Base-by-base conservation (phyloP, 1,140 invertebrate genomes). In the Marisa cornuarietis region DNA sequence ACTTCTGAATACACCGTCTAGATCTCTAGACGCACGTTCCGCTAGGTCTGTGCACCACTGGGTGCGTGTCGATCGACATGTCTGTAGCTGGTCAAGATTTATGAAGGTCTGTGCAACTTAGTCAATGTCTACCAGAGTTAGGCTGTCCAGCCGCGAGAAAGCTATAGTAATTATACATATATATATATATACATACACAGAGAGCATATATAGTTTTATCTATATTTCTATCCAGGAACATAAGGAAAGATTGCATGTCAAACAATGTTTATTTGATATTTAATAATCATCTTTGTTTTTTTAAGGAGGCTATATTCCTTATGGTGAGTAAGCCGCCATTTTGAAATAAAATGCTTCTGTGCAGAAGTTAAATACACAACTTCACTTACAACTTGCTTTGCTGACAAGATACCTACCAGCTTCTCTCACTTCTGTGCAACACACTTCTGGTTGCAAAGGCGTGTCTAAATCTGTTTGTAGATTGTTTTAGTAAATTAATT, bases 121-220 rank as follows among this genome's bases (percentile, higher is more conserved):
- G 79, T 69, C 71, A 75, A 22, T 31, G 54, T 76, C 22, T 80
- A 63, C 68, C 61, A n/a, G 79, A 75, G 72, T 62, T 69, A 61
- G 63, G 31, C 61, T 73, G 73, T 69, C 68, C 73, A 72, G 63
- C 68, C 54, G 65, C 65, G 22, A 63, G 79, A 20, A 65, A 61
- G 18, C 22, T 80, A 11, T 54, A 66, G 42, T 63, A 80, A 54
- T 80, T 80, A n/a, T 80, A 71, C 51, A 68, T 72, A 54, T 71
- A 80, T 65, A 71, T 73, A 10, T 63, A 42, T 42, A 42, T 69
- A 49, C 8, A 80, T n/a, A n/a, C n/a, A n/a, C n/a, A n/a, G n/a
- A n/a, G n/a, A n/a, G n/a, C n/a, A n/a, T n/a, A 16, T 63, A 63
- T 58, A 80, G 69, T 20, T 73, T 80, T 49, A 69, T 80, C 42